Base-by-base conservation (phyloP, 2,113 vertebrate species). In the Rousettus leschenaultii region DNA sequence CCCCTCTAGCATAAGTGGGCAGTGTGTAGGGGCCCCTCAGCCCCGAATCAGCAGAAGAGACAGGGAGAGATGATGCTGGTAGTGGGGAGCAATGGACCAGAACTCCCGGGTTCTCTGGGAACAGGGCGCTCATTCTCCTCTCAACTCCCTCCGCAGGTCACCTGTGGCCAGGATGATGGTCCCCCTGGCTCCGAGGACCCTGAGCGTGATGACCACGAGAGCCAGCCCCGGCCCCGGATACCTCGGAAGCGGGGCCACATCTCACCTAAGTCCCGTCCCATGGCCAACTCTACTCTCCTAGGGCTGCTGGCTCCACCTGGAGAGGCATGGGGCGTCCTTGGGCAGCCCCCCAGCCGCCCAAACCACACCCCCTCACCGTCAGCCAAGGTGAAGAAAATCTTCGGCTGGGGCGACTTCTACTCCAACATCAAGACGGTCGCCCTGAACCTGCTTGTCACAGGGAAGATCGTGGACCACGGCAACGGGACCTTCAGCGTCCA, bases 371-470 rank as follows among this genome's bases (percentile, higher is more conserved):
- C 99, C 15, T 98, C 99, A 43, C 95, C 96, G 7, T 98, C 99
- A 0, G 99, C 99, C 96, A 98, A 99, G 95, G 99, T 99, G 83
- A 99, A 99, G 98, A 99, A 99, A 95, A 99, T 99, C 98, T 99
- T 99, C 28, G 99, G 99, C 98, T 99, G 99, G 99, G 99, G 99
- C 0, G 99, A 99, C 96, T 99, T 99, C 98, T 99, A 99, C 95
- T 99, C 99, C 98, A 99, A 99, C 95, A 99, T 99, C 99, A 99
- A 99, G 98, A 99, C 99, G 0, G 99, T 99, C 77, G 99, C 99
- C 95, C 98, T 99, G 84, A 99, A 99, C 98, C 99, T 99, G 95
- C 98, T 99, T 45, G 99, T 99, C 98, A 99, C 99, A 0, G 99
- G 99, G 33, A 99, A 99, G 98, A 99, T 99, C 0, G 99, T 99